Conservation (phyloP, 1,140 invertebrate species). For the Polyergus mexicanus region DNA sequence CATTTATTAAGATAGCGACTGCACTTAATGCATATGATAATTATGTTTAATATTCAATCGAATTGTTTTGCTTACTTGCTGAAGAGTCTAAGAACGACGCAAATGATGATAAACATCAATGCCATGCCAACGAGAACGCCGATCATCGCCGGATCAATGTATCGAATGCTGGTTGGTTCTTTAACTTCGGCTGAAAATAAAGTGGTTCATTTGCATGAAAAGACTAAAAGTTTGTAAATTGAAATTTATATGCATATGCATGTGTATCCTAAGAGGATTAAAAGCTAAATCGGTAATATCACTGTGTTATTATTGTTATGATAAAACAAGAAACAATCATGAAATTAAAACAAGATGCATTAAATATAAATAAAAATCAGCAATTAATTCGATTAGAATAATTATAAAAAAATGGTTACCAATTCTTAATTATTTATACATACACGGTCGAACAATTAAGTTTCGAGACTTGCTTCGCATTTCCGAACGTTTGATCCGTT, state of each 20-base stretch:
- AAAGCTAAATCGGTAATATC: not conserved
- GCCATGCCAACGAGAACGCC: constrained; percentile 95
- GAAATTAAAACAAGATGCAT: not conserved
- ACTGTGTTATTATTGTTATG: not conserved
- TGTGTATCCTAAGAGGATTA: not conserved
- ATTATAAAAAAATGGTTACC: not conserved
- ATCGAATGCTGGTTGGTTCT: constrained; percentile 86
- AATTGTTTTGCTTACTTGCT: constrained; percentile 91
- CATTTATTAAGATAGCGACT: not conserved
- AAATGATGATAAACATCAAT: constrained; percentile 97
- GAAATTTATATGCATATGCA: not conserved
- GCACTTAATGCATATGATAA: not conserved
- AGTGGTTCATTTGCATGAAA: constrained; percentile 10
- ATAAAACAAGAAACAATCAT: not conserved
- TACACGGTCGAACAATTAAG: too few species aligned
- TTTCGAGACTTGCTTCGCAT: too few species aligned
- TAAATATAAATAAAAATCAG: not conserved
- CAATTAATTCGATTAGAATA: not conserved
- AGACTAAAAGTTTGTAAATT: constrained; percentile 20
- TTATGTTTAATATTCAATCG: not conserved
- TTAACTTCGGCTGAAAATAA: constrained; percentile 83
- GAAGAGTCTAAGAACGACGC: constrained; percentile 96
- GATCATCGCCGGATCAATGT: constrained; percentile 95
- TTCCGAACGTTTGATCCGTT: too few species aligned
- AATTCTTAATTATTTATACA: too few species aligned